phyloP scores from a whole-genome alignment of 1,140 invertebrate genomes.

The Nebria ingens region DNA sequence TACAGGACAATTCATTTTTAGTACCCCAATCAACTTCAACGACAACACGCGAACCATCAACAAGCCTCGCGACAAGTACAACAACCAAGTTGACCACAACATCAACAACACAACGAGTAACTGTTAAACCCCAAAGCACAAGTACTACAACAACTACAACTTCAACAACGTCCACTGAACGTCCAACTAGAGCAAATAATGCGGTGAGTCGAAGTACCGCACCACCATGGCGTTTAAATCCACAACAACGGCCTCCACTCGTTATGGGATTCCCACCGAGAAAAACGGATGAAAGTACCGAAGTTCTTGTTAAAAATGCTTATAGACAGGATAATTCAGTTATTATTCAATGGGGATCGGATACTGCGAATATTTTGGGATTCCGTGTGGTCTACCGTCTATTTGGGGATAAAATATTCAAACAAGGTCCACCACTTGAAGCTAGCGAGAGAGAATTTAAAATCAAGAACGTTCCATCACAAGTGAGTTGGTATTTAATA shows the following conservation, averaged over 20 bases:
- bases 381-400: conserved; percentile 81
- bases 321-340: conserved; percentile 77
- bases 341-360: conserved; percentile 84
- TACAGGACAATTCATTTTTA: conserved; percentile 17
- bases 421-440: conserved; percentile 76
- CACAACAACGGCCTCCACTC: conserved; percentile 48
- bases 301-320: conserved; percentile 76
- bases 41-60: conserved; percentile 24
- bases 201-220: conserved; percentile 30
- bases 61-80: conserved; percentile 22
- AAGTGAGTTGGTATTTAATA: conserved; percentile 54
- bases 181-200: conserved; percentile 28
- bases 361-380: conserved; percentile 71
- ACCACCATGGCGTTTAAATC: conserved; percentile 30
- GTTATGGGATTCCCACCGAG: conserved; percentile 57
- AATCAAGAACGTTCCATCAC: conserved; percentile 81
- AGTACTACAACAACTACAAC: conserved; percentile 24
- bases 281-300: conserved; percentile 52
- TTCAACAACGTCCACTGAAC: conserved; percentile 21
- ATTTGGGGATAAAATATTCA: conserved; percentile 83
- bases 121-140: conserved; percentile 6
- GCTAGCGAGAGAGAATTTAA: conserved; percentile 81
- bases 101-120: conserved; percentile 13
- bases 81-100: conserved; percentile 24
- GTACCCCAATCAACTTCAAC: conserved; percentile 26